Evolutionary conservation across 2,113 vertebrate species (phyloP).

Genomic region (Tyrannus savana): DNA sequence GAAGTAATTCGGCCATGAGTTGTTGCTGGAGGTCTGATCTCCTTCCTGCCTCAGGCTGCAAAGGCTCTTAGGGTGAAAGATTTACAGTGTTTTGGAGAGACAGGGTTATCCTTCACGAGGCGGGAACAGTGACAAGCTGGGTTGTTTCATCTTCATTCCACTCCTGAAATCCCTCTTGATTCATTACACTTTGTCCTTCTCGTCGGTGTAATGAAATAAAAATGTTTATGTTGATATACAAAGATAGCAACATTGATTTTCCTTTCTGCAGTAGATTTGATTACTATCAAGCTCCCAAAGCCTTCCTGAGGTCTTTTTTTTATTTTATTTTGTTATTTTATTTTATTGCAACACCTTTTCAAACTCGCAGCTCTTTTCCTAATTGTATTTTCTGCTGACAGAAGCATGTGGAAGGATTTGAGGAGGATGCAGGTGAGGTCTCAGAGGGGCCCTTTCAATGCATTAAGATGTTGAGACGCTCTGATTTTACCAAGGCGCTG

Average conservation of each 20-base stretch:
- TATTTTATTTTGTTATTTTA: constrained; percentile 8
- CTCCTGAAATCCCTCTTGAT: constrained; percentile 39
- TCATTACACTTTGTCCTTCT: constrained; percentile 57
- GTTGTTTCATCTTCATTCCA: constrained; percentile 24
- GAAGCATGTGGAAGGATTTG: background rate
- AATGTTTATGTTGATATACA: constrained; percentile 70
- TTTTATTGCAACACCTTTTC: constrained; percentile 55
- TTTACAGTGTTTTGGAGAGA: background rate
- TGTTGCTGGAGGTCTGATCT: background rate
- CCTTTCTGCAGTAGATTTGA: constrained; percentile 63
- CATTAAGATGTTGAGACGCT: constrained; percentile 2
- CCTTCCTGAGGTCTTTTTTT: constrained; percentile 37
- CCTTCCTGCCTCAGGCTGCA: background rate
- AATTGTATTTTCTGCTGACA: constrained; percentile 68
- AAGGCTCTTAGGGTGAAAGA: background rate
- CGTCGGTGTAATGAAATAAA: constrained; percentile 57
- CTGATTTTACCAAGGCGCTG: background rate
- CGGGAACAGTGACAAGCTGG: background rate
- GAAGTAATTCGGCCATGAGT: background rate
- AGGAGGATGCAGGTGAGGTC: constrained; percentile 48
- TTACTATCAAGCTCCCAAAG: constrained; percentile 62
- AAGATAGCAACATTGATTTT: constrained; percentile 70
- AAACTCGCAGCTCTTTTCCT: constrained; percentile 14
- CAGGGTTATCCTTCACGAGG: constrained; percentile 7
- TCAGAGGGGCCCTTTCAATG: background rate